These are phyloP conservation scores for Leuciscus idus DNA, from an alignment of 2,113 vertebrate genomes.

Conservation along the genomic window DNA sequence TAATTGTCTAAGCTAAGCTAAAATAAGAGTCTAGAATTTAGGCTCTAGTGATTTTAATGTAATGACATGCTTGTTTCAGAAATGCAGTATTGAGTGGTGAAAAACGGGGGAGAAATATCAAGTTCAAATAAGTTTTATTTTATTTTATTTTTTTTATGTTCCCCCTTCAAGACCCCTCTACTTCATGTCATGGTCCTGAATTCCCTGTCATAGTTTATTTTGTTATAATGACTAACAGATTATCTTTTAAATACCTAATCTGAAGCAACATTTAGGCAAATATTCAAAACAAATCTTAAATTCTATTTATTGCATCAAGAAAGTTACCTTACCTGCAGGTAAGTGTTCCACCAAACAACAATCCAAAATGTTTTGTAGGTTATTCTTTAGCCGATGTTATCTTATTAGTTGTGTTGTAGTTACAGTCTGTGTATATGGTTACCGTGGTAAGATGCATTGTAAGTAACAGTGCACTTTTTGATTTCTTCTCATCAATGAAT, in stretches of 20 bases:
- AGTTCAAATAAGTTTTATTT: too few relatives aligned
- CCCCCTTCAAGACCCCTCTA: background rate
- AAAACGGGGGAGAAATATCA: background rate
- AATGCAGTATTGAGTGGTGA: background rate
- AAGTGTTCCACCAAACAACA: background rate
- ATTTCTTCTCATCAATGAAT: background rate
- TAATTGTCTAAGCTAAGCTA: background rate
- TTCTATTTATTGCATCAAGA: background rate
- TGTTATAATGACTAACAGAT: background rate
- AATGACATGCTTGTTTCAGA: background rate
- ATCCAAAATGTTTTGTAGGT: background rate
- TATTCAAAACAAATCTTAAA: background rate
- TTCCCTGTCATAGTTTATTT: background rate
- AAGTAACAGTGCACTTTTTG: background rate
- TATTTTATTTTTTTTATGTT: too few relatives aligned
- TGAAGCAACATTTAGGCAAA: background rate
- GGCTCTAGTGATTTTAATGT: background rate
- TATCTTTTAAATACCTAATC: background rate
- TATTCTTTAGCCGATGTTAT: background rate
- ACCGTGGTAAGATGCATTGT: background rate
- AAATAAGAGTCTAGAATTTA: too few relatives aligned
- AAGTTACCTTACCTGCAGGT: background rate
- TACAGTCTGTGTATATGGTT: background rate
- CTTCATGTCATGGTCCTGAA: background rate
- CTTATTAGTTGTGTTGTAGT: constrained; percentile 5